These are phyloP conservation scores for Hucho hucho DNA, from an alignment of 2,113 vertebrate species.

Conservation along the genomic window DNA sequence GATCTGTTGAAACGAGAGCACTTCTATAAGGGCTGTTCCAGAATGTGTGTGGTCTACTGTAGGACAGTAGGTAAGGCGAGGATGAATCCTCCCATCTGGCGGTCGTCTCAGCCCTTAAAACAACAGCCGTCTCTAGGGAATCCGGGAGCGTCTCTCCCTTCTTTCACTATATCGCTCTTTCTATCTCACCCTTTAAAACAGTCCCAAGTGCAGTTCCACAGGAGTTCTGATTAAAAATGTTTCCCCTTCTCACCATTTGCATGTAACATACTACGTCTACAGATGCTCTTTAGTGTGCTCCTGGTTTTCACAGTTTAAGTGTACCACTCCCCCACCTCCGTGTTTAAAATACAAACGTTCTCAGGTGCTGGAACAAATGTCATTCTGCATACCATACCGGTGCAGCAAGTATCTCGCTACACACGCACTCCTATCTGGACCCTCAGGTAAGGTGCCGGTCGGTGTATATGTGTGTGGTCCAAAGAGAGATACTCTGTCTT, in stretches of 20 bases:
- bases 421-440: background rate
- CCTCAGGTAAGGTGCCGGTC: too few species aligned
- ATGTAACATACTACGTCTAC: conserved; percentile 15
- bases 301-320: too few species aligned
- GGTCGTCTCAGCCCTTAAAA: conserved; percentile 14
- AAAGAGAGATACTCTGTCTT: background rate
- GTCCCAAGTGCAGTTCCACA: background rate
- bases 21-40: background rate
- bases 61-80: conserved; percentile 1
- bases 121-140: conserved; percentile 10
- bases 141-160: background rate
- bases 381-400: background rate
- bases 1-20: background rate
- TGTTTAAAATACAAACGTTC: too few species aligned
- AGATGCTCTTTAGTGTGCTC: background rate
- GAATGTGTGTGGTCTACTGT: conserved; percentile 13
- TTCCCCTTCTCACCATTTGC: conserved; percentile 1
- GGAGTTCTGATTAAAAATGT: conserved; percentile 1
- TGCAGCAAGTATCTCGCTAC: background rate
- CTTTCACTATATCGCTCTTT: background rate
- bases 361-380: too few species aligned
- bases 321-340: too few species aligned
- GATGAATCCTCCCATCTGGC: conserved; percentile 17
- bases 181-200: background rate
- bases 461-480: conserved; percentile 14